Evolutionary conservation across 2,888 invertebrate species (phyloP).

Genomic region (Panopea generosa): DNA sequence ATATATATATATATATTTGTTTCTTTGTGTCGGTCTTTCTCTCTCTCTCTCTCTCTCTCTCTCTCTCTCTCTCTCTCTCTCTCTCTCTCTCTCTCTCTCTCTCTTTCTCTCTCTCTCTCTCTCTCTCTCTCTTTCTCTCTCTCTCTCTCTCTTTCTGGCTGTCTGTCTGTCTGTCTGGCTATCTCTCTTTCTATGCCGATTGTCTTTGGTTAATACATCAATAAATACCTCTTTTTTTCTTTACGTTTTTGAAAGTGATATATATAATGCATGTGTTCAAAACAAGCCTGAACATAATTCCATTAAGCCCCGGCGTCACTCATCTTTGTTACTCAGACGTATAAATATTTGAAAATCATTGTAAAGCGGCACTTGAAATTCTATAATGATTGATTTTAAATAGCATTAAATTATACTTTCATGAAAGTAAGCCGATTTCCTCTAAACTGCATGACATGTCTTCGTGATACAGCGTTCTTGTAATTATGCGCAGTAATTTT

Average conservation of each 20-base stretch:
- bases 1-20: not conserved
- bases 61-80: constrained; percentile 17
- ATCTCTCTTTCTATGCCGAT: constrained; percentile 8
- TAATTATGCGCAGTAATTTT: too few species aligned
- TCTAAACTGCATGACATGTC: not conserved
- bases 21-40: not conserved
- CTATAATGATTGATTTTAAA: too few species aligned
- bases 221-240: too few species aligned
- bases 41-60: constrained; percentile 12
- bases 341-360: too few species aligned
- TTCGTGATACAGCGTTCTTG: not conserved
- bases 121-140: constrained; percentile 6
- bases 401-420: not conserved
- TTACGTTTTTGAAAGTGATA: too few species aligned
- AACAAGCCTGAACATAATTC: too few species aligned
- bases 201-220: too few species aligned
- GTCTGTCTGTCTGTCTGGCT: constrained; percentile 12
- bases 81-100: constrained; percentile 14
- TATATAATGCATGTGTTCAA: too few species aligned
- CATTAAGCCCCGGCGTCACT: too few species aligned
- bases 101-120: constrained; percentile 8
- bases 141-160: too few species aligned
- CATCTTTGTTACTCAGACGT: too few species aligned
- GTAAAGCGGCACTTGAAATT: too few species aligned
- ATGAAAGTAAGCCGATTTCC: not conserved